Evolutionary conservation across 1,140 invertebrate genomes (phyloP), one percentile per base, ranked within the genome.

Genomic region (Dryas iulia): DNA sequence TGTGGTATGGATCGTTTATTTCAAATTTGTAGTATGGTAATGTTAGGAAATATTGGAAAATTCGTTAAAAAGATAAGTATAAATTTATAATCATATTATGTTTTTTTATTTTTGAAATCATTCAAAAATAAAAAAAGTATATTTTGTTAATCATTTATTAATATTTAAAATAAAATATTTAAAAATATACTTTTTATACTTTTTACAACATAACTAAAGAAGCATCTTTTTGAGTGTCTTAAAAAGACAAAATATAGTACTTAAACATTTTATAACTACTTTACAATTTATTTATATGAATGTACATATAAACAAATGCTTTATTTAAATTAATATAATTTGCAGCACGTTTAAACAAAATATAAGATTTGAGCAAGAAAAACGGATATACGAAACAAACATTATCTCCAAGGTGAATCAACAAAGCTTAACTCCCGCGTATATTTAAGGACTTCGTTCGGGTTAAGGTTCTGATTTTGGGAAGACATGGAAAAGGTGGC

Each of bases 401-500:
- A 39, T 61, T 59, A 59, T 31, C 31, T 68, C 47, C 28, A 68
- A 52, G 52, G 47, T 23, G 31, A 68, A 68, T 68, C 66, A 56
- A 31, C 39, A 39, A 23, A 25, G 47, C 66, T 54, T 60, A 68
- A 68, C 59, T 68, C 54, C 59, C 2, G 28, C 66, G 66, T 53
- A 68, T 68, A 68, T 68, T 68, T 47, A 7, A 47, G 8, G 8
- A 18, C 12, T 47, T 47, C 39, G 39, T 47, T 47, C 39, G 86
- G 85, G 85, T 84, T 83, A 79, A 76, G 78, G 78, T 79, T 82
- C 80, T 82, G 78, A 84, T 84, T 83, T 81, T 75, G 73, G 72
- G 65, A 72, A 86, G 76, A 90, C 88, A 89, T 71, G 81, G 82
- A 90, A 90, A 86, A 89, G 87, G 87, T 87, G 86, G 86, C 81